Evolutionary conservation across 2,888 invertebrate species (phyloP), one percentile per base, ranked within the genome.

Genomic region (Sesia apiformis): DNA sequence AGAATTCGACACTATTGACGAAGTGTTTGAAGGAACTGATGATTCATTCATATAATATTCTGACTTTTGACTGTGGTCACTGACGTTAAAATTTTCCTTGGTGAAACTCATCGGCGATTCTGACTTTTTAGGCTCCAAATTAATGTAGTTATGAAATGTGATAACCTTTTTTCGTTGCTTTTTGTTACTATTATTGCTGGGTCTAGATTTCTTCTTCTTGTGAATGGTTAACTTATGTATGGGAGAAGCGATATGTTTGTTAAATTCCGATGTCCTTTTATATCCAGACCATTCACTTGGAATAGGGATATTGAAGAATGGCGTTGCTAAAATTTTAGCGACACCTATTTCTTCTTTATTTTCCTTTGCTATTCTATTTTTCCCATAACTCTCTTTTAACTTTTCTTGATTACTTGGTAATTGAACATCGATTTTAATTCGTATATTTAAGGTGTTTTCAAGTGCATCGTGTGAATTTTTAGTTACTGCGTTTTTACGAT

Each of bases 371-470:
- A 60, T 63, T 58, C 60, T 72, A 42, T 58, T 59, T 53, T 62
- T 64, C 59, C 66, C 55, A 51, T 38, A 62, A 57, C 60, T 65
- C 70, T n/a, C 67, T 59, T 8, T 46, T n/a, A 63, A 52, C 38
- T 56, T 56, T 52, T 78, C 72, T 57, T 68, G 67, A 43, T 70
- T 56, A 65, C 78, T 83, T 42, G 87, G 87, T 49, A 86, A 57
- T 63, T 85, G 78, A 51, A 89, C 66, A 59, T 85, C 85, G 42
- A 89, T 71, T 66, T 88, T 88, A 49, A 88, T 72, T 58, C 72
- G 73, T 55, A 88, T 66, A 55, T 83, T 86, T 3, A 88, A 57
- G 43, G 74, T 72, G 60, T 81, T 76, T 1, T 76, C 76, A 3
- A 59, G 46, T 41, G 62, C 55, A 41, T 74, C 70, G 40, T 58